A percentile compares a stretch with the other conserved stretches of the same genome.
Conservation (phyloP, 2,797 vertebrate species). For the Tapera naevia region DNA sequence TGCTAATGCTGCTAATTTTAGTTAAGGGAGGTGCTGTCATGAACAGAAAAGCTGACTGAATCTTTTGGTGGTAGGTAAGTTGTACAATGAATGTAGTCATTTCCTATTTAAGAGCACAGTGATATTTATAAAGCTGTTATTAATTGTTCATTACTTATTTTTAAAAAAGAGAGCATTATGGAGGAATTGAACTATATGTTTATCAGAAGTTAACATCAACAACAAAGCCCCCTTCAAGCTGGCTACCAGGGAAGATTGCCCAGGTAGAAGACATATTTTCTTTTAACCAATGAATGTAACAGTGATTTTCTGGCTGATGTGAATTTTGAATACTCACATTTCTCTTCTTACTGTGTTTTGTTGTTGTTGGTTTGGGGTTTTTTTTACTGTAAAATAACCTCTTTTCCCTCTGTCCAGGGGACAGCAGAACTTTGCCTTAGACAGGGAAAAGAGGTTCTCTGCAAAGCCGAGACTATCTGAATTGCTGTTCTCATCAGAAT, state of each 20-base stretch:
- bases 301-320: neutral
- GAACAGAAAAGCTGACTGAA: conserved; percentile 23
- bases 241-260: neutral
- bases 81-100: neutral
- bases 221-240: neutral
- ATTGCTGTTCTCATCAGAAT: neutral
- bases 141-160: conserved; percentile 3
- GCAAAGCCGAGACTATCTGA: neutral
- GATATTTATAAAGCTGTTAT: conserved; percentile 30
- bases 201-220: neutral
- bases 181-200: neutral
- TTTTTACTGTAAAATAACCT: neutral
- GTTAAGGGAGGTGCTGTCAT: conserved; percentile 4
- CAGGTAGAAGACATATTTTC: neutral
- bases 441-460: neutral
- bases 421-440: neutral
- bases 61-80: neutral
- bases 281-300: neutral
- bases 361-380: too few species aligned
- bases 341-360: accelerated
- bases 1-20: conserved; percentile 16
- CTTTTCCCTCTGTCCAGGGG: neutral
- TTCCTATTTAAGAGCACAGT: conserved; percentile 7
- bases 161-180: neutral
- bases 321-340: neutral